A percentile compares a stretch with the other conserved stretches of the same genome.
These are phyloP conservation scores for Villa cingulata DNA, from an alignment of 2,888 invertebrate genomes.

Conservation along the genomic window DNA sequence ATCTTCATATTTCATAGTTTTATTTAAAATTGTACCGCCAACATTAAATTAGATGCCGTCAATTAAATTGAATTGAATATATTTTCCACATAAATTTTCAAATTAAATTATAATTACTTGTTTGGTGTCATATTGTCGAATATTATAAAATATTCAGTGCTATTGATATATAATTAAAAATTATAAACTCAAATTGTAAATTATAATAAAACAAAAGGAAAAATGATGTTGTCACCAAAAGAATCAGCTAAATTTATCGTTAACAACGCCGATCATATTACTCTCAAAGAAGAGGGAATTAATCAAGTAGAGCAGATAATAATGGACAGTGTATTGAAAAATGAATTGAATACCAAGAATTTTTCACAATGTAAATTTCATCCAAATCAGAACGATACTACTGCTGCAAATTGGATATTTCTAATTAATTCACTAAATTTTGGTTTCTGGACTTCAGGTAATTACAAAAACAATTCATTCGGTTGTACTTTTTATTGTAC, in stretches of 20 bases:
- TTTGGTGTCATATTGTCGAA: too few relatives aligned
- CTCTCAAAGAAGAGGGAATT: constrained; percentile 51
- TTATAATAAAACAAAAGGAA: not conserved
- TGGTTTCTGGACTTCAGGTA: constrained; percentile 74
- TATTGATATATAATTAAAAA: too few relatives aligned
- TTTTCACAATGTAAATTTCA: constrained; percentile 61
- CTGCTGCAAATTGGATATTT: constrained; percentile 80
- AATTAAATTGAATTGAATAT: too few relatives aligned
- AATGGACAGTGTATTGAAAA: constrained; percentile 42
- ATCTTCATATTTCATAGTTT: too few relatives aligned
- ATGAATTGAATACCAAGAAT: constrained; percentile 47
- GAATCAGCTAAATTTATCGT: constrained; percentile 64
- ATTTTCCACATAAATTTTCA: too few relatives aligned
- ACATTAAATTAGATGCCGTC: too few relatives aligned
- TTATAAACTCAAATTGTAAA: too few relatives aligned
- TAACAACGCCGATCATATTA: constrained; percentile 51
- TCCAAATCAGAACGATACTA: constrained; percentile 50
- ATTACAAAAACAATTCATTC: not conserved
- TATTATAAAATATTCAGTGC: too few relatives aligned
- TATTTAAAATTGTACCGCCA: too few relatives aligned
- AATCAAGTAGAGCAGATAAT: constrained; percentile 52
- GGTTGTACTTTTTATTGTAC: not conserved
- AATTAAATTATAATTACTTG: too few relatives aligned
- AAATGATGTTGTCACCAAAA: constrained; percentile 38
- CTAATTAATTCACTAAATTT: constrained; percentile 87